Evolutionary conservation across 2,113 vertebrate species (phyloP), one percentile per base, ranked within the genome.

Genomic region (Rhea pennata): DNA sequence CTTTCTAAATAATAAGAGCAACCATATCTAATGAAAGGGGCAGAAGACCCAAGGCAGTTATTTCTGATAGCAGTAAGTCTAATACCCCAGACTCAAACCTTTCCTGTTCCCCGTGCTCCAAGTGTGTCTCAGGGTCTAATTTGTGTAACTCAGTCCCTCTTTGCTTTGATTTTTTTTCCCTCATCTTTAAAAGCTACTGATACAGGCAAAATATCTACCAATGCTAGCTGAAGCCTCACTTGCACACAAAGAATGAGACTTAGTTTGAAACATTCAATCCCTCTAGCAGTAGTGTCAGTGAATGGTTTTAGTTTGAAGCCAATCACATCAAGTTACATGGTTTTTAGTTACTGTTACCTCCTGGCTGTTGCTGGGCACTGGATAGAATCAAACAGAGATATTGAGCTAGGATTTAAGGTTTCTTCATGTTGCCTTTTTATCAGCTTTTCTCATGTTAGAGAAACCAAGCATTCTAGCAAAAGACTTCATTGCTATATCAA

Each of bases 321-420:
- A 87, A 39, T 76, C 66, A 24, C 50, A 85, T 59, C 16, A 46
- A 36, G 89, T 82, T 66, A 40, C 61, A 62, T 19, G n/a, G 70
- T 93, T 75, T 66, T 89, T 76, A 73, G 81, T 76, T 87, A 82
- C 56, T 91, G 61, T 54, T 88, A 59, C 65, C 65, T 94, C 74
- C 58, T 86, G 78, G 54, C 40, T 84, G 53, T 81, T 83, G 53
- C 72, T 67, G 27, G 8, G 17, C 82, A 15, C 40, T 85, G 23
- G 40, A 59, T 6, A 78, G 83, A 72, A 88, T 80, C 89, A 81
- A 89, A 72, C 15, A 84, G 61, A 84, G 56, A 87, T 48, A 64
- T n/a, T 61, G 42, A 88, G 65, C 7, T 29, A 56, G 76, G 62
- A 87, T 75, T 95, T 81, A 67, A 92, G 70, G 65, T 85, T 87